These are phyloP conservation scores for Diadophis punctatus DNA, from an alignment of 2,113 vertebrate species.

Conservation along the genomic window DNA sequence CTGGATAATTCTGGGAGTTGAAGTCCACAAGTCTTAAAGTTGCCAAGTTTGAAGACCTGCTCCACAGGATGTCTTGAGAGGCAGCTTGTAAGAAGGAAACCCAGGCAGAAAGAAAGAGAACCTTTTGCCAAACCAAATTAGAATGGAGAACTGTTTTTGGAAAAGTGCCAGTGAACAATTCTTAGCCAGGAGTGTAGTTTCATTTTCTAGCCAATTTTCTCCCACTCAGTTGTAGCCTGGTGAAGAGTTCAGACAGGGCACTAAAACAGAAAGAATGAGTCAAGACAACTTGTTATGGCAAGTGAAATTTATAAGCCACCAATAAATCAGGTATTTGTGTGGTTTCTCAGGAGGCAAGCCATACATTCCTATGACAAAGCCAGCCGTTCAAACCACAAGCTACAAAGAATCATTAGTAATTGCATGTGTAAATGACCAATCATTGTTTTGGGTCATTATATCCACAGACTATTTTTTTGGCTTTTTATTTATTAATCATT, in stretches of 20 bases:
- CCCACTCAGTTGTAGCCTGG: not conserved
- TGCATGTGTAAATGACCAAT: not conserved
- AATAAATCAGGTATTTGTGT: not conserved
- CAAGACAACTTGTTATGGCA: not conserved
- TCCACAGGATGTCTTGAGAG: not conserved
- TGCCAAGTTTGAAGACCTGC: not conserved
- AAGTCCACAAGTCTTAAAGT: no score
- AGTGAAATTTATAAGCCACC: not conserved
- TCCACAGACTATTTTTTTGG: not conserved
- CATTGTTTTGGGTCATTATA: not conserved
- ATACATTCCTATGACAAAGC: not conserved
- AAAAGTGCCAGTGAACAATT: not conserved
- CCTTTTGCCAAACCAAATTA: not conserved
- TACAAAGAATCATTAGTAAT: not conserved
- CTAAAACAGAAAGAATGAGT: not conserved
- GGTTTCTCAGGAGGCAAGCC: not conserved
- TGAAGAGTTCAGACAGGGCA: not conserved
- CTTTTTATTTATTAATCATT: no score
- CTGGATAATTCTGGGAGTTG: no score
- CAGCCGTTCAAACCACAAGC: not conserved
- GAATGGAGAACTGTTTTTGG: not conserved
- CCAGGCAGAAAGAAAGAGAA: not conserved
- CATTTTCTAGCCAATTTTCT: not conserved
- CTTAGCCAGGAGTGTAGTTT: not conserved
- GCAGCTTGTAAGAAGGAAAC: not conserved